Conservation (phyloP, 2,797 vertebrate species). For the Enteromius radiatus region DNA sequence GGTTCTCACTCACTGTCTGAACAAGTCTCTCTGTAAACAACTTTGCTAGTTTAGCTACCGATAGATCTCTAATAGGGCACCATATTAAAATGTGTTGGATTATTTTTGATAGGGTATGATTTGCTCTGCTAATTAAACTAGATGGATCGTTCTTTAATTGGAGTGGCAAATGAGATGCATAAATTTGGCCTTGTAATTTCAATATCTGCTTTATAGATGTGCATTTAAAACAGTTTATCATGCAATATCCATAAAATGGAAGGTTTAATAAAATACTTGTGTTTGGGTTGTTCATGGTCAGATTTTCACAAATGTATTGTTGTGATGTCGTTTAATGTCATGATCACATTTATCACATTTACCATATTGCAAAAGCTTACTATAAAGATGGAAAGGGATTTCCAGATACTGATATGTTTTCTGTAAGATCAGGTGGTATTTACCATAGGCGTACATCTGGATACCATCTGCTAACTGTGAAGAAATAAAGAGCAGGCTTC, state of each 20-base stretch:
- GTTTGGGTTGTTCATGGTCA: neutral
- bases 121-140: neutral
- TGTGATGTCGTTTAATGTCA: neutral
- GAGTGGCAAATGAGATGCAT: neutral
- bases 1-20: conserved; percentile 50
- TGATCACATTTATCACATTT: neutral
- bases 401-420: conserved; percentile 8
- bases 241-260: neutral
- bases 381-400: neutral
- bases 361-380: neutral
- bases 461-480: conserved; percentile 20
- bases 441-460: neutral
- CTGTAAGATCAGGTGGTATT: neutral
- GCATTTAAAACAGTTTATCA: neutral
- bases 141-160: neutral
- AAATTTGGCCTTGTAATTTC: no score
- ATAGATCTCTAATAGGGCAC: neutral
- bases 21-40: conserved; percentile 52
- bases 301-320: neutral
- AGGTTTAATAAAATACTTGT: neutral
- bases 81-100: conserved; percentile 35
- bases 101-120: neutral
- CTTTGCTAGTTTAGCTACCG: conserved; percentile 11
- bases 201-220: neutral
- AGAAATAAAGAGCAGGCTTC: conserved; percentile 25